Conservation (phyloP, 2,113 vertebrate species). For the Gorsachius goisagi region DNA sequence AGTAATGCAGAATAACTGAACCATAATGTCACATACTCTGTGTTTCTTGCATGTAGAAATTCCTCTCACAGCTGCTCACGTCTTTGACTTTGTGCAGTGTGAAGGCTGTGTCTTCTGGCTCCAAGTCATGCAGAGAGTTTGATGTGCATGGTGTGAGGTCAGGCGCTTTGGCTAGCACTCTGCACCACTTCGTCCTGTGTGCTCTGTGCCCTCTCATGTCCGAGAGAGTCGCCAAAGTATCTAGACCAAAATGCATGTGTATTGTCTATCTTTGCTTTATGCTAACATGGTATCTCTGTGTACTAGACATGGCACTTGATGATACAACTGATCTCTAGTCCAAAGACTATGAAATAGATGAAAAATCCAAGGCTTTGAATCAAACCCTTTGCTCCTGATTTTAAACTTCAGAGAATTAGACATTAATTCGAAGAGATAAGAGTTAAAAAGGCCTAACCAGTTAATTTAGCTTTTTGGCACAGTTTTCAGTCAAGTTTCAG, state of each 20-base stretch:
- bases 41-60: not conserved
- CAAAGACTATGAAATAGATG: not conserved
- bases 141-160: not conserved
- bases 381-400: not conserved
- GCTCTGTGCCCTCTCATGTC: not conserved
- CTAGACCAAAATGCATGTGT: not conserved
- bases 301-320: accelerated
- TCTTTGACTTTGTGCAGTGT: not conserved
- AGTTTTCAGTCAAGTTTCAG: not conserved
- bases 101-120: not conserved
- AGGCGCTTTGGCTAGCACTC: not conserved
- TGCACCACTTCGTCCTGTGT: accelerated
- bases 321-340: not conserved
- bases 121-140: not conserved
- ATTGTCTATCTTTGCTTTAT: not conserved
- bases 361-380: not conserved
- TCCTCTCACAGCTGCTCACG: not conserved
- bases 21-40: not conserved
- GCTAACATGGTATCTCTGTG: accelerated
- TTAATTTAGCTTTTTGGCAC: not conserved
- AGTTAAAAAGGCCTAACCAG: not conserved
- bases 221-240: not conserved
- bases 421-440: not conserved
- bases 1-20: not conserved
- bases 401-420: not conserved